Percentiles rank a stretch among this genome's conserved stretches.
Conservation (phyloP, 2,797 vertebrate species). For the Cottoperca gobio region DNA sequence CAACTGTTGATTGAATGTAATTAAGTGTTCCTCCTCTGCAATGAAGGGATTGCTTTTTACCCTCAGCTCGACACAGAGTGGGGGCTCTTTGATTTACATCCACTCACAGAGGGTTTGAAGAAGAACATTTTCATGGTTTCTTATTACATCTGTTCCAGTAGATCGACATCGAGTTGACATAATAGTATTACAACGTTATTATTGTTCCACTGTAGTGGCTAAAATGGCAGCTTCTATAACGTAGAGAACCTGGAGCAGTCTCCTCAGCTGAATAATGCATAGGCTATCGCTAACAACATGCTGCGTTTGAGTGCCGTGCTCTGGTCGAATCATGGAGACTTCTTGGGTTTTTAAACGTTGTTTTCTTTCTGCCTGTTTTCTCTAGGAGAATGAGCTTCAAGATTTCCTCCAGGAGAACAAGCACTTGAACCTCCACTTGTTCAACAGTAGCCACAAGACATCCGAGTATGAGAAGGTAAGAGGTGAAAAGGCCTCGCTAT, state of each 20-base stretch:
- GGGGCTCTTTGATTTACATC: conserved; percentile 16
- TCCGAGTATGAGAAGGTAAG: conserved; percentile 90
- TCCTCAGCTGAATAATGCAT: conserved; percentile 72
- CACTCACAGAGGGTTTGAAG: not conserved
- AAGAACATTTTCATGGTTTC: conserved; percentile 10
- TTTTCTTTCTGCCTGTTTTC: conserved; percentile 53
- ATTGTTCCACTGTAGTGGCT: conserved; percentile 25
- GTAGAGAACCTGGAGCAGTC: conserved; percentile 49
- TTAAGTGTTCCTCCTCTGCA: conserved; percentile 74
- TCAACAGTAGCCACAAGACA: conserved; percentile 73
- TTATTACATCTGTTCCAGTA: conserved; percentile 7
- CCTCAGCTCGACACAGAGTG: conserved; percentile 23
- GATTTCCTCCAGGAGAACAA: conserved; percentile 85
- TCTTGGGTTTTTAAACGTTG: conserved; percentile 49
- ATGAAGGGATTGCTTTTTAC: conserved; percentile 60
- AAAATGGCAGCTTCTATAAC: conserved; percentile 54
- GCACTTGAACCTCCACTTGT: conserved; percentile 86
- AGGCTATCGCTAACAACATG: conserved; percentile 56
- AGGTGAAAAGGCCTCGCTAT: not conserved
- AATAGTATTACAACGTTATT: conserved; percentile 14
- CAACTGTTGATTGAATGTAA: conserved; percentile 79
- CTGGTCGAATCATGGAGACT: conserved; percentile 46
- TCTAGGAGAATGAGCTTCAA: conserved; percentile 90
- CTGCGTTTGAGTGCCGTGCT: conserved; percentile 51
- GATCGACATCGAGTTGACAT: conserved; percentile 4